Evolutionary conservation across 2,113 vertebrate genomes (phyloP).

Genomic region (Morone saxatilis): DNA sequence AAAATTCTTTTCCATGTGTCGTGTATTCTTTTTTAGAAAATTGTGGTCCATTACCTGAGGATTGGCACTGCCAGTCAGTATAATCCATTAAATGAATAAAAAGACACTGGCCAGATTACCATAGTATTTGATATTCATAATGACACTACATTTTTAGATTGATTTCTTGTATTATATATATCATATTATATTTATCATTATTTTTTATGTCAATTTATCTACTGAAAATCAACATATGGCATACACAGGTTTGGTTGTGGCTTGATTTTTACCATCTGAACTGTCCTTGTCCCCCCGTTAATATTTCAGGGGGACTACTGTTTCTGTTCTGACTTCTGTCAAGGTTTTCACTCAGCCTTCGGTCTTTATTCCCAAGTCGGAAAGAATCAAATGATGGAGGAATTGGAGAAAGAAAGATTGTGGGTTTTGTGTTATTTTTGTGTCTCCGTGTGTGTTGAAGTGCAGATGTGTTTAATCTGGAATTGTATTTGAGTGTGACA

Average conservation of each 20-base stretch:
- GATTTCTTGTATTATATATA: no score
- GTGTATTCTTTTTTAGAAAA: background rate
- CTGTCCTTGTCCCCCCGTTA: background rate
- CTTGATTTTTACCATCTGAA: background rate
- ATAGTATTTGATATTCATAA: no score
- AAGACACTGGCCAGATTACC: no score
- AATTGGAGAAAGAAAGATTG: background rate
- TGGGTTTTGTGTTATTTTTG: background rate
- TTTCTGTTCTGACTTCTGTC: background rate
- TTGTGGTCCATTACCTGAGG: no score
- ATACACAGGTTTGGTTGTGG: background rate
- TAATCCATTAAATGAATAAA: no score
- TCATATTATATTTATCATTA: background rate
- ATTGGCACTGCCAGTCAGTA: no score
- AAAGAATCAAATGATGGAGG: background rate
- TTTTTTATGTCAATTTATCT: background rate
- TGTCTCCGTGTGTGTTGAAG: background rate
- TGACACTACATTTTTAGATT: no score
- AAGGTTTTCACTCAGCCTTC: background rate
- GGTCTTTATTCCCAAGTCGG: background rate
- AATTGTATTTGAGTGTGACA: slow-evolving; percentile 39
- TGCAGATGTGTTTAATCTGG: slow-evolving; percentile 51
- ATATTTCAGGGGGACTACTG: background rate
- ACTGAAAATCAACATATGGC: background rate
- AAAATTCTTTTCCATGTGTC: background rate